Evolutionary conservation across 2,797 vertebrate species (phyloP).

Genomic region (Coccyzus lansbergi): DNA sequence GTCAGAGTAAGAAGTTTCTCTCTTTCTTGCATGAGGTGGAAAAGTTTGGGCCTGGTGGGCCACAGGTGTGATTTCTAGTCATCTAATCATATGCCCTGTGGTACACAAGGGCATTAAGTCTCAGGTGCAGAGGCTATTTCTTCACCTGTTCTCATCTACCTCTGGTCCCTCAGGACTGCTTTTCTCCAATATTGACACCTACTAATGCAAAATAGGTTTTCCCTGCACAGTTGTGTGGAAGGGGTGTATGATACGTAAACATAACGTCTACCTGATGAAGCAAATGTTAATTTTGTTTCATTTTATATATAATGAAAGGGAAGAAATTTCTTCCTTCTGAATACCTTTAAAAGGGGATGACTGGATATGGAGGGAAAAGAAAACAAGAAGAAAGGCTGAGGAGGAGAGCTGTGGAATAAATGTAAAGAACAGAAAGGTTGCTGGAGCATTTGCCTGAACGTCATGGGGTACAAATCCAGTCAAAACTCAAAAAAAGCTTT

Average conservation of each 20-base stretch:
- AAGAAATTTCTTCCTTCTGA: not conserved
- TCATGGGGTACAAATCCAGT: not conserved
- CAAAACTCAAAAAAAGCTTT: not conserved
- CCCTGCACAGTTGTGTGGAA: not conserved
- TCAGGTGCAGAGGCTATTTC: not conserved
- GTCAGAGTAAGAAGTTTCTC: not conserved
- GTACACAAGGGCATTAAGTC: not conserved
- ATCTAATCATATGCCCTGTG: not conserved
- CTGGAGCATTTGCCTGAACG: not conserved
- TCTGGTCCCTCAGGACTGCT: not conserved
- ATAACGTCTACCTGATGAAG: not conserved
- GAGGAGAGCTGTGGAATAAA: not conserved
- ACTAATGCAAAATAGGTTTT: not conserved
- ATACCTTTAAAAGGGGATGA: not conserved
- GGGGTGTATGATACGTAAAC: not conserved
- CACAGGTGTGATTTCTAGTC: fast-evolving
- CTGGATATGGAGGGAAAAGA: not conserved
- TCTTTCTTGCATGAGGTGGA: not conserved
- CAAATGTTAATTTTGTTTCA: not conserved
- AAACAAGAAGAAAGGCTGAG: not conserved
- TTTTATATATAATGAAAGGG: not conserved
- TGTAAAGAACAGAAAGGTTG: not conserved
- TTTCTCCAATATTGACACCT: not conserved
- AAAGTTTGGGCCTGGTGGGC: not conserved
- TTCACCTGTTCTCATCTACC: not conserved